Evolutionary conservation across 92 coral and sea anemone genomes (phyloP).

Genomic region (Phenganax subtilis): DNA sequence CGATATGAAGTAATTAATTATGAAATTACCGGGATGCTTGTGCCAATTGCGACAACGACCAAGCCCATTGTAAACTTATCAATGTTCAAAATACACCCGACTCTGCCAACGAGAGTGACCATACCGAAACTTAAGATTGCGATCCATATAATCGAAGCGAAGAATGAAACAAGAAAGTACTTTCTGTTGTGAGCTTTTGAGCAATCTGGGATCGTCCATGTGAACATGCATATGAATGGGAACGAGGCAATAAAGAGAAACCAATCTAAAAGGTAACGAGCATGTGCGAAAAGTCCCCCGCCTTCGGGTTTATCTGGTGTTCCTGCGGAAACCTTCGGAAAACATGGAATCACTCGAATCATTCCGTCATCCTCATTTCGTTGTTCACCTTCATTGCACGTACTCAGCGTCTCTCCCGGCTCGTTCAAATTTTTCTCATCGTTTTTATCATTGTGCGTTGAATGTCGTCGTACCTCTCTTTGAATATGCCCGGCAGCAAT

Average conservation of each 20-base stretch:
- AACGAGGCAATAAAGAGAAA: conserved; percentile 72
- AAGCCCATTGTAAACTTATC: conserved; percentile 99
- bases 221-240: conserved; percentile 81
- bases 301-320: conserved; percentile 64
- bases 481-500: conserved; percentile 79
- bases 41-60: conserved; percentile 93
- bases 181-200: conserved; percentile 90
- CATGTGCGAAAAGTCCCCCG: conserved; percentile 38
- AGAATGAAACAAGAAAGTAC: conserved; percentile 78
- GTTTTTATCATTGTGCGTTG: conserved; percentile 44
- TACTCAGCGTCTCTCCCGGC: not conserved
- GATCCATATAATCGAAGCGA: conserved; percentile 88
- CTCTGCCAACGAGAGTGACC: conserved; percentile 96
- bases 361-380: conserved; percentile 48
- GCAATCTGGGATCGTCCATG: conserved; percentile 98
- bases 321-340: conserved; percentile 72
- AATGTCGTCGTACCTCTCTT: conserved; percentile 70
- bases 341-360: conserved; percentile 65
- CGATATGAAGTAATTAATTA: not conserved
- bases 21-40: conserved; percentile 86
- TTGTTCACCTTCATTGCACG: conserved; percentile 23
- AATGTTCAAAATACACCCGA: conserved; percentile 87
- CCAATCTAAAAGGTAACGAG: conserved; percentile 65
- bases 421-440: not conserved
- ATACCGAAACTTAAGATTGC: conserved; percentile 93